Base-by-base conservation (phyloP, 1,140 invertebrate species). In the Nasonia vitripennis region DNA sequence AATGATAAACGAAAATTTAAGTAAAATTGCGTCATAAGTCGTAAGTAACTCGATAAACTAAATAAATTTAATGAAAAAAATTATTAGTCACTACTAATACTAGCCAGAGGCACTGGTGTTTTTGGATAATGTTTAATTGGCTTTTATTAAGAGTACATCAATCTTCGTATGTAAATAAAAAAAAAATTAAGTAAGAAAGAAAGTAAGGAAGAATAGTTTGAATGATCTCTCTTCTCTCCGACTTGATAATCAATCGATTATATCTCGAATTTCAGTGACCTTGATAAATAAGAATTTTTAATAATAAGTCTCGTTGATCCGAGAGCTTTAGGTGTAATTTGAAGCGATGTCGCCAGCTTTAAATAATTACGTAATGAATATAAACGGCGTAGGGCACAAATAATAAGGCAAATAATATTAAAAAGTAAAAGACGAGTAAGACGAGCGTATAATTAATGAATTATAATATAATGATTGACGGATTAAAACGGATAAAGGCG, bases 281-380 rank as follows among this genome's bases (percentile, higher is more conserved):
- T 85, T 85, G 75, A 78, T 71, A 75, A 86, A 73, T 81, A 71
- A 86, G 62, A 81, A 86, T 55, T 77, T 73, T 45, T 81, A 75
- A 81, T 75, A 41, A 82, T 73, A 86, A 70, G 14, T 86, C 85
- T 83, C 81, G 85, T 86, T 86, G 85, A 86, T 83, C 68, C 81
- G 81, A 86, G 81, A 86, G 4, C 20, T 78, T 82, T 71, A 79
- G 55, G 68, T 75, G 48, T 81, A 81, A 70, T 68, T 51, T 85
- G 68, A 70, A 67, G 27, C 20, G 51, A 14, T 45, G 45, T 73
- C 12, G 34, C 45, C 78, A 73, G 78, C 55, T 80, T 80, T 79
- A 74, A 84, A 80, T 51, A 84, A 71, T 78, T 51, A 51, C 48
- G 20, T 79, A 73, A 81, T n/a, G 62, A 27, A 70, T 70, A 81